Evolutionary conservation across 2,888 invertebrate species (phyloP).

Genomic region (Metellina segmentata): DNA sequence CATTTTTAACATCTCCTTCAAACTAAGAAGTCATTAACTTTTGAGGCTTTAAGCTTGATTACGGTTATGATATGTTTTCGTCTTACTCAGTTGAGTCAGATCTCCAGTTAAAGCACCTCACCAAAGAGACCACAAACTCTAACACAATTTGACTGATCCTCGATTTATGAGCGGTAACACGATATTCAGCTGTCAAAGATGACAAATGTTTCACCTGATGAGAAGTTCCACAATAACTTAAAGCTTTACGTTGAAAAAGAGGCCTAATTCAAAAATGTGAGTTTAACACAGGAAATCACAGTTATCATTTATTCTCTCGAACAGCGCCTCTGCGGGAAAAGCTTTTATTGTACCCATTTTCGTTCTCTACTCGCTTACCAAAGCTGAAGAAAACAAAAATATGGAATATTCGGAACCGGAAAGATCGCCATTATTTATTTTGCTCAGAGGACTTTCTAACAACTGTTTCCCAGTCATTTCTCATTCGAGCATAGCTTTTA

Average conservation of each 20-base stretch:
- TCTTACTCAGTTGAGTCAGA: too few species aligned
- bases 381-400: background rate
- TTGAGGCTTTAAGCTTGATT: too few species aligned
- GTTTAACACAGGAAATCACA: conserved; percentile 3
- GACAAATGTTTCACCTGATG: background rate
- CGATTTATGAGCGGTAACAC: background rate
- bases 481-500: background rate
- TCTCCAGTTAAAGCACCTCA: too few species aligned
- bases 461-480: conserved; percentile 16
- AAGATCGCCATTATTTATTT: conserved; percentile 36
- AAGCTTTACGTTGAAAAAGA: background rate
- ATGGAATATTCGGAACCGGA: background rate
- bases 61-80: too few species aligned
- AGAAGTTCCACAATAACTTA: background rate
- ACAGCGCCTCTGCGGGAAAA: background rate
- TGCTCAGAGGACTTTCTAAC: conserved; percentile 18
- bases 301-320: conserved; percentile 16
- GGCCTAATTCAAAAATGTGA: background rate
- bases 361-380: background rate
- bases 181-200: background rate
- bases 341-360: conserved; percentile 14
- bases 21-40: too few species aligned
- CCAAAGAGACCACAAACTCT: too few species aligned
- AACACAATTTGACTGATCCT: background rate
- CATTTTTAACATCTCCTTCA: too few species aligned